Conservation (phyloP, 2,113 vertebrate genomes). For the Eolophus roseicapilla region DNA sequence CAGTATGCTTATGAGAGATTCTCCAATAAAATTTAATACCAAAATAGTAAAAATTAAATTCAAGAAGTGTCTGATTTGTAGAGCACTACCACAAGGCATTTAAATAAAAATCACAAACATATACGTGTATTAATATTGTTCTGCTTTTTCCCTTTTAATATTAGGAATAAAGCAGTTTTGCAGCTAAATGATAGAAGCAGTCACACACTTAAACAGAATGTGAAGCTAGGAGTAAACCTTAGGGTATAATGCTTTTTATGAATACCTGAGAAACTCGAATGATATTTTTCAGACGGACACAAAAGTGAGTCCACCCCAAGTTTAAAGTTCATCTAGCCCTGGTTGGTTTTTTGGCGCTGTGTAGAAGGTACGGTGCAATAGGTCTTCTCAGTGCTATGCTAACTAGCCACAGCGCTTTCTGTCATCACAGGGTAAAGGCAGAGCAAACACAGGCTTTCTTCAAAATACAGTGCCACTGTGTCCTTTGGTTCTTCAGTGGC, state of each 20-base stretch:
- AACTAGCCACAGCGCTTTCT: neutral
- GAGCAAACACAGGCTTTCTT: neutral
- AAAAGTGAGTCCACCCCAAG: neutral
- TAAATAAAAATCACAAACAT: neutral
- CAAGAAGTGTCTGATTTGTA: neutral
- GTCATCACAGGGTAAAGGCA: neutral
- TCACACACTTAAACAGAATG: neutral
- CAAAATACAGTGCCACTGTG: neutral
- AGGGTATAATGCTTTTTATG: neutral
- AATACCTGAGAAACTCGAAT: neutral
- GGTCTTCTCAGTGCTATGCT: neutral
- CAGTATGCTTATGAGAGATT: neutral
- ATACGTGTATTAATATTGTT: neutral
- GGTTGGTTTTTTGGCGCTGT: neutral
- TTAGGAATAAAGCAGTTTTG: neutral
- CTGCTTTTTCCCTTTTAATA: neutral
- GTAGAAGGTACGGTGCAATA: rapidly evolving
- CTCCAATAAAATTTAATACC: neutral
- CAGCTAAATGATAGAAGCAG: neutral
- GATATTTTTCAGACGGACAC: neutral
- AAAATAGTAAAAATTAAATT: neutral
- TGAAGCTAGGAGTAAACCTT: neutral
- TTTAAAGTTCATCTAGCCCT: neutral
- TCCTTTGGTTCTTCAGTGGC: neutral
- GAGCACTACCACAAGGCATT: neutral